Conservation (phyloP, 2,113 vertebrate species). For the Martes martes region DNA sequence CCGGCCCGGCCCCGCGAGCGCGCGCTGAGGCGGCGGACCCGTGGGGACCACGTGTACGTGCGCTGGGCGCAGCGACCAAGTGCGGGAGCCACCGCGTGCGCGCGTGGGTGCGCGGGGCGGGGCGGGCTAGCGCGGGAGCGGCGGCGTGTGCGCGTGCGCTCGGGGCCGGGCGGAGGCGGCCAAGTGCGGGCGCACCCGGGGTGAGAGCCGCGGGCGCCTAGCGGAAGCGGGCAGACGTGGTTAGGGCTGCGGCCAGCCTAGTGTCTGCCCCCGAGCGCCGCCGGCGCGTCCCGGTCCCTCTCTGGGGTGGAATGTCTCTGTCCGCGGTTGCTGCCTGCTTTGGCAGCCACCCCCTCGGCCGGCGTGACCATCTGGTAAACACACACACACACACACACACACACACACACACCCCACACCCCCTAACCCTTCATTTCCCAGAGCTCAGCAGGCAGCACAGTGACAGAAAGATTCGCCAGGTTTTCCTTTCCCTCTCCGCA, state of each 20-base stretch:
- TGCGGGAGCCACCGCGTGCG: not conserved
- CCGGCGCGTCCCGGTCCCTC: not conserved
- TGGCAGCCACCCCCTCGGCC: constrained; percentile 39
- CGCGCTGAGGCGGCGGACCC: fast-evolving
- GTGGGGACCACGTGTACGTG: not conserved
- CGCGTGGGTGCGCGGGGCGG: not conserved
- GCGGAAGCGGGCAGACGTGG: not conserved
- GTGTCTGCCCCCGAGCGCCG: not conserved
- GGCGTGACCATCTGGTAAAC: constrained; percentile 22
- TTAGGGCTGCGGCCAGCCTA: not conserved
- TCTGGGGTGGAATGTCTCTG: not conserved
- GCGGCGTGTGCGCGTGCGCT: not conserved
- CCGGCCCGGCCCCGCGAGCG: not conserved
- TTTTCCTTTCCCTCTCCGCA: not conserved
- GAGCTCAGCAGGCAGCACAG: not conserved
- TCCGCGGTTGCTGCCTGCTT: not conserved
- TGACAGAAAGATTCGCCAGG: not conserved
- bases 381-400: not conserved
- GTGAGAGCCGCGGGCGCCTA: not conserved
- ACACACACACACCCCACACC: not conserved
- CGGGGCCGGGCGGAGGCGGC: not conserved
- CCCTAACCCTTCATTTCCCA: not conserved
- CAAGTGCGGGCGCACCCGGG: not conserved
- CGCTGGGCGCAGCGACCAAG: not conserved
- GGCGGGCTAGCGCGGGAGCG: not conserved